These are phyloP conservation scores for Lutjanus campechanus DNA, from an alignment of 2,797 vertebrate species.

Conservation along the genomic window DNA sequence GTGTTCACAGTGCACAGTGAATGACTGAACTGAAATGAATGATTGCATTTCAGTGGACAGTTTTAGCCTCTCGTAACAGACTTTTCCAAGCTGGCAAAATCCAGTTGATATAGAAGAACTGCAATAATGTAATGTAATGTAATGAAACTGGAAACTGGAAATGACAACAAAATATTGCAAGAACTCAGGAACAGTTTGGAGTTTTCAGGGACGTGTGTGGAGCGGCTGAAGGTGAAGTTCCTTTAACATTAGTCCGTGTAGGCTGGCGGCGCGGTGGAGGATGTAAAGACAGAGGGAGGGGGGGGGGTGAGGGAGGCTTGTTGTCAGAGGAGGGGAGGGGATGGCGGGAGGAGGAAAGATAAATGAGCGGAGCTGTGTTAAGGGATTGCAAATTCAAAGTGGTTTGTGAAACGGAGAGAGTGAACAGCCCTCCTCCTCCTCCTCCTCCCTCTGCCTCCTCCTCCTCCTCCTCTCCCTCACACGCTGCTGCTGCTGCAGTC, in stretches of 20 bases:
- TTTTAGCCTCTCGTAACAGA: neutral
- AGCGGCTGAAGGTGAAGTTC: neutral
- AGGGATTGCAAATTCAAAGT: conserved; percentile 77
- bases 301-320: conserved; percentile 14
- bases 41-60: neutral
- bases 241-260: neutral
- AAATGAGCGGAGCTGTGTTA: conserved; percentile 70
- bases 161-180: neutral
- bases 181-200: too few relatives aligned
- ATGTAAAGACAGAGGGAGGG: neutral
- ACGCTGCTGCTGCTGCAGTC: conserved; percentile 78
- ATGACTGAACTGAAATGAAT: neutral
- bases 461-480: conserved; percentile 21
- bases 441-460: conserved; percentile 36
- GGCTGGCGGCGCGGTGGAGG: neutral
- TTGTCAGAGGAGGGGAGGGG: neutral
- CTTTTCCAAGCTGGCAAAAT: neutral
- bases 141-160: neutral
- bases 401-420: conserved; percentile 78
- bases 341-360: conserved; percentile 44
- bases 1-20: neutral
- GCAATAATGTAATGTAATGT: too few relatives aligned
- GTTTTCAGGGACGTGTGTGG: neutral
- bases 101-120: neutral
- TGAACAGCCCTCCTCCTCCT: conserved; percentile 43